Base-by-base conservation (phyloP, 2,113 vertebrate species). In the Perca flavescens region DNA sequence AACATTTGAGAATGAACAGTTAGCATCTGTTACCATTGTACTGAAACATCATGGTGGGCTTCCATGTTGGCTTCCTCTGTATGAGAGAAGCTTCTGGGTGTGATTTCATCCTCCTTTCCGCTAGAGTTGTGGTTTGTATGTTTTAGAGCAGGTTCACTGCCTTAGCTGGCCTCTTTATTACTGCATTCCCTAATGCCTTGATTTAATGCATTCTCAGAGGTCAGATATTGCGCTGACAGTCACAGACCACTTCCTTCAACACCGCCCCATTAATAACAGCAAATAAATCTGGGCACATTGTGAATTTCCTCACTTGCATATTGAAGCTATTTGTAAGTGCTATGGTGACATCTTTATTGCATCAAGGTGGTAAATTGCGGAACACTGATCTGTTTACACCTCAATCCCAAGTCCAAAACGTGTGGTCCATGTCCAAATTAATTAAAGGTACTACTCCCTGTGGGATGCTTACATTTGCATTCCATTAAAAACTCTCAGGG, bases 171-270 rank as follows among this genome's bases (percentile, higher is more conserved):
- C 91, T 90, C 87, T 94, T 94, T 92, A 93, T 94, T 91, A 91
- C 90, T 60, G 52, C 61, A 61, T 81, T 88, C 88, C 88, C 87
- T 92, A 91, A 95, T 92, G 90, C 77, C 70, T 88, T 93, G 91
- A 93, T 94, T 94, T 94, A 95, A 94, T 91, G 92, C 83, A 86
- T 90, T 91, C 90, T 89, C 88, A 75, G 89, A 91, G 93, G 92
- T 95, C 94, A 94, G 89, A 93, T 89, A 92, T 93, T 86, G 81
- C 64, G 74, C 88, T 91, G 92, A 89, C 91, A 92, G 93, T 90
- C 84, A 89, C 86, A 88, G 88, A 87, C 89, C 84, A 81, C 89
- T 93, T 91, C 68, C 89, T 89, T 89, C 84, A 81, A 88, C 86
- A 66, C 84, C 75, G 86, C 88, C 79, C 85, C 89, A 88, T 94